phyloP scores from a whole-genome alignment of 2,888 invertebrate species.

The Quadroppia sp. region DNA sequence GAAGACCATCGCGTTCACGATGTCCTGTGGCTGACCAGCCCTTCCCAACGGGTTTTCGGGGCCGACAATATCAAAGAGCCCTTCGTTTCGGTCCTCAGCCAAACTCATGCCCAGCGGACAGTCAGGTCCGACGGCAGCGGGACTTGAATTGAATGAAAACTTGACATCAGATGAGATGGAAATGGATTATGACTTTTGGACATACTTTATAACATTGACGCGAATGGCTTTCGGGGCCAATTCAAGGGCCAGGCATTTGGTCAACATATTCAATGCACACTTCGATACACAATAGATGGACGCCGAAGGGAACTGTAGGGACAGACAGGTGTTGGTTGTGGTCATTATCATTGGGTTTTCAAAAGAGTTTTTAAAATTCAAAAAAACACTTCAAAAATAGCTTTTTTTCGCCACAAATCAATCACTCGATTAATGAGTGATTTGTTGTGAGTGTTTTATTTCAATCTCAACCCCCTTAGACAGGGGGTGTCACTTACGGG shows the following conservation, averaged over 20 bases:
- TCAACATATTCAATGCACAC: background rate
- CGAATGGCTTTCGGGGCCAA: background rate
- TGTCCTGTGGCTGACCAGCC: slow-evolving; percentile 75
- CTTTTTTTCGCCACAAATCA: background rate
- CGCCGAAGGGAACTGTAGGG: background rate
- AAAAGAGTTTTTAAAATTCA: background rate
- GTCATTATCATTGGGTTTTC: background rate
- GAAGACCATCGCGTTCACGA: slow-evolving; percentile 84
- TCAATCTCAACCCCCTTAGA: too few relatives aligned
- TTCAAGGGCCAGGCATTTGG: background rate
- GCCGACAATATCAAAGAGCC: background rate
- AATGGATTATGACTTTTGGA: background rate
- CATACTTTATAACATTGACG: background rate
- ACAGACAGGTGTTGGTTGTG: too few relatives aligned
- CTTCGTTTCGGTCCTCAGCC: background rate
- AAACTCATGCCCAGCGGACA: background rate
- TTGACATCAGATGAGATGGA: background rate
- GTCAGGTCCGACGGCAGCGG: background rate
- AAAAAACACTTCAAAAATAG: background rate
- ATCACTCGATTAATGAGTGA: too few relatives aligned
- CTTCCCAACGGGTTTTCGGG: slow-evolving; percentile 81
- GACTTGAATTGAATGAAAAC: background rate
- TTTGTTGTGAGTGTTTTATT: too few relatives aligned
- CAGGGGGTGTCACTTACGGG: too few relatives aligned
- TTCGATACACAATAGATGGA: background rate